Evolutionary conservation across 2,888 invertebrate species (phyloP).

Genomic region (Plagiodera versicolora): DNA sequence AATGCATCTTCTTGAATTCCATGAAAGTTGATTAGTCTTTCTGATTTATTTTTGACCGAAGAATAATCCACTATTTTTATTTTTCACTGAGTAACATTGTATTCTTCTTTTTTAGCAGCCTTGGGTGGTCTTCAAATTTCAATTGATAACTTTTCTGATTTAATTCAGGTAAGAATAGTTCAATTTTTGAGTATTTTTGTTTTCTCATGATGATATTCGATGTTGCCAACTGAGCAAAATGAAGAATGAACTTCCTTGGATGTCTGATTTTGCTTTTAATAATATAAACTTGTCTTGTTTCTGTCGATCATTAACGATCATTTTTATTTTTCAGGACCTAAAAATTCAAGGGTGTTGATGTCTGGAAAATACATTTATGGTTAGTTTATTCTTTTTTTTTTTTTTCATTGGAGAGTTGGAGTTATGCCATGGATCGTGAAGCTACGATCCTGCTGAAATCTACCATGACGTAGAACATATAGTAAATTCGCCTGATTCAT

Average conservation of each 20-base stretch:
- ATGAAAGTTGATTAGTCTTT: constrained; percentile 25
- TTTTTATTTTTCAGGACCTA: not conserved
- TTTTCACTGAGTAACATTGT: too few relatives aligned
- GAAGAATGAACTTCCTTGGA: constrained; percentile 27
- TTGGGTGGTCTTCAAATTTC: too few relatives aligned
- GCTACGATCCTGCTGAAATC: too few relatives aligned
- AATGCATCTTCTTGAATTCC: constrained; percentile 17
- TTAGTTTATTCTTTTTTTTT: not conserved
- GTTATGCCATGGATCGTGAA: too few relatives aligned
- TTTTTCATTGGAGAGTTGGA: too few relatives aligned
- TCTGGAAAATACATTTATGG: not conserved
- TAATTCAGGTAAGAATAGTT: not conserved
- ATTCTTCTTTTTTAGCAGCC: too few relatives aligned
- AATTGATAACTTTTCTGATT: too few relatives aligned
- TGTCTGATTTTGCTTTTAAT: constrained; percentile 18
- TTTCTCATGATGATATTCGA: constrained; percentile 16
- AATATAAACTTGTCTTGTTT: not conserved
- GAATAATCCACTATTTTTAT: not conserved
- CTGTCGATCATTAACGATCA: not conserved
- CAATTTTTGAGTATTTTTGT: not conserved
- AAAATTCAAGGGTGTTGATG: not conserved
- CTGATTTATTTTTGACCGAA: constrained; percentile 12
- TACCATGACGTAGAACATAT: too few relatives aligned
- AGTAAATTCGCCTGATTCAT: too few relatives aligned
- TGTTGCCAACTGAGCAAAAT: constrained; percentile 26